Conservation (phyloP, 1,140 invertebrate species). For the Sweltsa coloradensis region DNA sequence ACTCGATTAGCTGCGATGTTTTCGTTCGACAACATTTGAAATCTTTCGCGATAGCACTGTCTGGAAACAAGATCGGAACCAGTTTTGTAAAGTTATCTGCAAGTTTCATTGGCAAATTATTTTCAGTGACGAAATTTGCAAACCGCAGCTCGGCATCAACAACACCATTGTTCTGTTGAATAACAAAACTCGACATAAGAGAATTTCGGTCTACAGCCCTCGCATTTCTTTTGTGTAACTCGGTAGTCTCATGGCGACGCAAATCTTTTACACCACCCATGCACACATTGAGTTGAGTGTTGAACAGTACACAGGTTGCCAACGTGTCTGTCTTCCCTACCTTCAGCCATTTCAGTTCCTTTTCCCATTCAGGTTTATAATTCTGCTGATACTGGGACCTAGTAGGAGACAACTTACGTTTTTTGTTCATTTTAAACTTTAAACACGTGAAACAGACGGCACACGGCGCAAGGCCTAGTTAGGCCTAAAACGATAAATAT, state of each 20-base stretch:
- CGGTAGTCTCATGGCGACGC: slow-evolving; percentile 1
- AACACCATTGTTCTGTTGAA: not conserved
- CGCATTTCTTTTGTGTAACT: not conserved
- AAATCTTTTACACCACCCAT: slow-evolving; percentile 1
- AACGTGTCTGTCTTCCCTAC: not conserved
- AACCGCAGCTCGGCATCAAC: not conserved
- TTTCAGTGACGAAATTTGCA: not conserved
- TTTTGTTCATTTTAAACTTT: not conserved
- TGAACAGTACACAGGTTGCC: not conserved
- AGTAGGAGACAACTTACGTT: not conserved
- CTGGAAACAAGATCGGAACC: not conserved
- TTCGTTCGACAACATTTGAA: not conserved
- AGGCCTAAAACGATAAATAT: too few relatives aligned
- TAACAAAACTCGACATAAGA: not conserved
- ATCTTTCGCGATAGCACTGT: not conserved
- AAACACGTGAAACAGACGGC: too few relatives aligned
- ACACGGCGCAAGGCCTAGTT: too few relatives aligned
- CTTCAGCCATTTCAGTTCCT: slow-evolving; percentile 2
- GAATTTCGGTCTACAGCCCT: not conserved
- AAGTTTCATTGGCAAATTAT: not conserved
- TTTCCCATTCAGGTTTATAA: slow-evolving; percentile 2
- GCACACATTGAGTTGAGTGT: not conserved
- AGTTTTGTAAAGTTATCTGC: not conserved
- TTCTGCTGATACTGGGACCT: not conserved
- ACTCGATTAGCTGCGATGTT: not conserved